Base-by-base conservation (phyloP, 2,113 vertebrate species). In the Arothron firmamentum region DNA sequence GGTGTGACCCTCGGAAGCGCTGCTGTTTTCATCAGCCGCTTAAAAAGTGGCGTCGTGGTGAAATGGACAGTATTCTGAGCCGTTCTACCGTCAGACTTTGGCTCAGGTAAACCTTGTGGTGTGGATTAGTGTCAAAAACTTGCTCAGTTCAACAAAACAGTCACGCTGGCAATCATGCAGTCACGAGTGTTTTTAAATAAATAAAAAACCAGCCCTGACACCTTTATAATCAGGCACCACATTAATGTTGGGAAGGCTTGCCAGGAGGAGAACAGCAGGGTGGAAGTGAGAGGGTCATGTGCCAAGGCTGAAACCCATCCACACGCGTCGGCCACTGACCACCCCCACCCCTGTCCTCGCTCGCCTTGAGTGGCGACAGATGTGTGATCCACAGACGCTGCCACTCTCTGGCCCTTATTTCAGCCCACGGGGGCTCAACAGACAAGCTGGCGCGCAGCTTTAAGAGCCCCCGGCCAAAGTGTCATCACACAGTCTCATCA, bases 321-420 rank as follows among this genome's bases (percentile, higher is more conserved):
- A 65, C 28, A 34, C 65, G 58, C 5, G 8, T 55, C 55, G 42
- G 56, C 25, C 43, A 45, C 43, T 17, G 16, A 13, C 43, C 43
- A 7, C 20, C 41, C 2, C 4, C 28, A 18, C 19, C 25, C 2
- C 38, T 42, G 9, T 34, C 48, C 48, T 23, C 63, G 12, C 43
- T 75, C 23, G 75, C 77, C 78, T 80, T 67, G 72, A 84, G 78
- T 86, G 81, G 68, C 67, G 83, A 70, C 85, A 83, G 82, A 85
- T 84, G 84, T 87, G 79, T 60, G 75, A 76, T 79, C 72, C 52
- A 56, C 76, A 82, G 63, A 79, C 73, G 62, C 57, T 66, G 62
- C 64, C 63, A 72, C 77, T 83, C 73, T 4, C 16, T 59, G 75
- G 73, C n/a, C 56, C 61, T 75, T 54, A 70, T 70, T 78, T 74